Evolutionary conservation across 2,888 invertebrate species (phyloP), one percentile per base, ranked within the genome.

Genomic region (Papilio elwesi): DNA sequence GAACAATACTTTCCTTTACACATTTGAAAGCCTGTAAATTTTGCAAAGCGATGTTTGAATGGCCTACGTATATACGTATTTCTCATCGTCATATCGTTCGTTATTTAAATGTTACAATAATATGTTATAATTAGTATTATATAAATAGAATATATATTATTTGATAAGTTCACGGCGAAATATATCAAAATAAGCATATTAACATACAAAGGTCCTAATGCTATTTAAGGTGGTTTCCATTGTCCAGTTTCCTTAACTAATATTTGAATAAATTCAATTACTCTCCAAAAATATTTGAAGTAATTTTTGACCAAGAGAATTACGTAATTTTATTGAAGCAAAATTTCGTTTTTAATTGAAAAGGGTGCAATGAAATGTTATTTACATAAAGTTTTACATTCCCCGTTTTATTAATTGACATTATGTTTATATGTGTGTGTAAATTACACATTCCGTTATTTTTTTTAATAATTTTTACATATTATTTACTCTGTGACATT

Each of bases 371-470:
- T 62, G 38, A 62, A 48, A 47, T 62, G 13, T 36, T 67, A 62
- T 69, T 64, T 64, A 57, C 53, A 68, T 53, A 53, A 49, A 7
- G 47, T 71, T 72, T 15, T 66, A 73, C 73, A 73, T 73, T 73
- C 73, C 73, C 64, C 15, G 38, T 62, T 69, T 66, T 51, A 52
- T 63, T 68, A 43, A 43, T 11, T 71, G 63, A 70, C 52, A 66
- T 67, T 62, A 43, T 43, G 16, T 70, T 0, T 65, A 57, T 12
- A 67, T 36, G 26, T 36, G 26, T 74, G 69, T 73, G 72, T 65
- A 49, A 71, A 52, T 48, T 74, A 77, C 74, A 76, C 78, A 78
- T 78, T 78, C 77, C 77, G 67, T 55, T 75, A 51, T 72, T 68
- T 55, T 52, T 71, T 57, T 63, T 68, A 57, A 57, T 70, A 62